A percentile compares a stretch with the other conserved stretches of the same genome.
Evolutionary conservation across 2,888 invertebrate species (phyloP).

Genomic region (Drosophila lacicola): DNA sequence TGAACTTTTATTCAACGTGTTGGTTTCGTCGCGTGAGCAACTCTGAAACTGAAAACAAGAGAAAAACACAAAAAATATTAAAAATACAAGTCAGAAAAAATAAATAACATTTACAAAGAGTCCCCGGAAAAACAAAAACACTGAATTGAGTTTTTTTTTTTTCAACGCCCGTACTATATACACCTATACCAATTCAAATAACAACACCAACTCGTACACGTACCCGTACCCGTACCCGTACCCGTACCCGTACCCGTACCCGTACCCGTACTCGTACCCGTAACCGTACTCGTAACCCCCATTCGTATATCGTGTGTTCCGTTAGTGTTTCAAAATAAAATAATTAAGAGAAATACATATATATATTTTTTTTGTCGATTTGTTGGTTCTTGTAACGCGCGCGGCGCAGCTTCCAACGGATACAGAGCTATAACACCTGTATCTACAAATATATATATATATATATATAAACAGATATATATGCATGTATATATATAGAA

Average conservation of each 20-base stretch:
- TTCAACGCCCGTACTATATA: slow-evolving; percentile 24
- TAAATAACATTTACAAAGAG: slow-evolving; percentile 41
- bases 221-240: slow-evolving; percentile 11
- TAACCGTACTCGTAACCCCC: slow-evolving; percentile 16
- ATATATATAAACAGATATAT: slow-evolving; percentile 8
- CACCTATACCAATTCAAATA: slow-evolving; percentile 18
- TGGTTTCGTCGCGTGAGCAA: slow-evolving; percentile 78
- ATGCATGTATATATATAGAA: slow-evolving; percentile 8
- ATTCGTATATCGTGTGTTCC: slow-evolving; percentile 34
- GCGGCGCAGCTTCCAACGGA: slow-evolving; percentile 33
- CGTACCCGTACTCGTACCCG: slow-evolving; percentile 9
- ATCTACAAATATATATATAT: slow-evolving; percentile 11
- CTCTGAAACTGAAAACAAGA: slow-evolving; percentile 68
- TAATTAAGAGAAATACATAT: slow-evolving; percentile 7
- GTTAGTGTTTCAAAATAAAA: slow-evolving; percentile 26
- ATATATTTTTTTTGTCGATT: slow-evolving; percentile 20
- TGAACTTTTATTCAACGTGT: slow-evolving; percentile 79
- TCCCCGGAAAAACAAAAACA: slow-evolving; percentile 32
- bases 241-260: slow-evolving; percentile 17
- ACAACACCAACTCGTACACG: slow-evolving; percentile 19
- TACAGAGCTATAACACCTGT: slow-evolving; percentile 18
- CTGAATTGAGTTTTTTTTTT: slow-evolving; percentile 23
- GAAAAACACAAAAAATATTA: slow-evolving; percentile 26
- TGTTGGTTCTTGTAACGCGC: slow-evolving; percentile 23
- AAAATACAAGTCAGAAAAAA: slow-evolving; percentile 15